phyloP scores from a whole-genome alignment of 2,888 invertebrate genomes.

The Willowsia nigromaculata region DNA sequence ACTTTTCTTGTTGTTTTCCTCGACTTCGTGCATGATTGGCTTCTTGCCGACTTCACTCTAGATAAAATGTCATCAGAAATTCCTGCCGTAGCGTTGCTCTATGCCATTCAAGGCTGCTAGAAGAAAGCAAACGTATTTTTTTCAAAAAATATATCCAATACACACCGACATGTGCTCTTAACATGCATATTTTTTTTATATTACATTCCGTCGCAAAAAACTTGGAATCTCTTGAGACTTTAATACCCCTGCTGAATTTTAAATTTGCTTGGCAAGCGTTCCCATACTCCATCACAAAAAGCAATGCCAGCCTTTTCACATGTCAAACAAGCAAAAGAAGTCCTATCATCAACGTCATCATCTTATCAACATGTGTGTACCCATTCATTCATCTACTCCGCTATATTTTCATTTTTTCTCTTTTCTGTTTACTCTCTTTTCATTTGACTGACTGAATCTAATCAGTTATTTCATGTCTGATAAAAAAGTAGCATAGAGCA shows the following conservation, averaged over 20 bases:
- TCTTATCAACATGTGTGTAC: background rate
- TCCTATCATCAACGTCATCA: slow-evolving; percentile 20
- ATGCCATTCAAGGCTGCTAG: background rate
- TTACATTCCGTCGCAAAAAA: slow-evolving; percentile 41
- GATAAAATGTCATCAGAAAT: slow-evolving; percentile 27
- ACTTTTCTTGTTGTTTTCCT: background rate
- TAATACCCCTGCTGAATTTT: slow-evolving; percentile 55
- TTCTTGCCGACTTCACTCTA: slow-evolving; percentile 45
- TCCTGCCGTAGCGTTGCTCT: background rate
- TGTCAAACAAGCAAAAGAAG: slow-evolving; percentile 11
- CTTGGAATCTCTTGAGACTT: slow-evolving; percentile 56
- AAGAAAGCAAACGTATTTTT: slow-evolving; percentile 39
- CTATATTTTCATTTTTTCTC: slow-evolving; percentile 12
- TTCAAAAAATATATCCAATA: slow-evolving; percentile 23
- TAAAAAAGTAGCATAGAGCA: slow-evolving; percentile 52
- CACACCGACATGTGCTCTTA: background rate
- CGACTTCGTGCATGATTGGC: slow-evolving; percentile 44
- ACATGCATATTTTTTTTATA: slow-evolving; percentile 39
- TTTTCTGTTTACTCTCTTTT: slow-evolving; percentile 36
- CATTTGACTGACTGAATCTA: slow-evolving; percentile 51
- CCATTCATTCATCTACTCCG: slow-evolving; percentile 20
- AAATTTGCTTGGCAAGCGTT: slow-evolving; percentile 61
- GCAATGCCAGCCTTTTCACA: background rate
- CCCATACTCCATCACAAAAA: background rate
- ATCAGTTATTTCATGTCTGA: slow-evolving; percentile 63